phyloP scores from a whole-genome alignment of 2,888 invertebrate genomes.

The Pollenia angustigena region DNA sequence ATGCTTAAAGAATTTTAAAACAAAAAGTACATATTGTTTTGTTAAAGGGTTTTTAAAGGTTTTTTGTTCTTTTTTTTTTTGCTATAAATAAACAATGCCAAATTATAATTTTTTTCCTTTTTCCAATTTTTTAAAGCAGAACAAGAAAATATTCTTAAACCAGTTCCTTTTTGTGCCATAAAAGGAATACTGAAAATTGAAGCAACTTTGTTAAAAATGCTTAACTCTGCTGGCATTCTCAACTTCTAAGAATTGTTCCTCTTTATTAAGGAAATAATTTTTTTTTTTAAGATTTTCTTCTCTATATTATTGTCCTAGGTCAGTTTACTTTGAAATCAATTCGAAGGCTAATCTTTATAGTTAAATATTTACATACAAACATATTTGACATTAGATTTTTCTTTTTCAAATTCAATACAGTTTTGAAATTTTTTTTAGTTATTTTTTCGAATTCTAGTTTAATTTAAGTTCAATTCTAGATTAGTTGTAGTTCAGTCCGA shows the following conservation, averaged over 20 bases:
- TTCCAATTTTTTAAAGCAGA: background rate
- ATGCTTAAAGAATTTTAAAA: conserved; percentile 41
- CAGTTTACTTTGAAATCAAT: conserved; percentile 6
- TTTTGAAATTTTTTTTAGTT: no score
- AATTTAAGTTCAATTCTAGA: no score
- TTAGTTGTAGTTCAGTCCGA: no score
- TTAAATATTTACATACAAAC: background rate
- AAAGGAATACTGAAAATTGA: conserved; percentile 47
- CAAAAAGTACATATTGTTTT: conserved; percentile 17
- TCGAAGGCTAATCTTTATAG: background rate
- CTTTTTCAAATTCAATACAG: no score
- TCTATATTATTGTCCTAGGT: conserved; percentile 17
- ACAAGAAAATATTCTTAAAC: conserved; percentile 51
- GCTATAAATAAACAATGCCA: conserved; percentile 52
- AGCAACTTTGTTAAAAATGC: conserved; percentile 1
- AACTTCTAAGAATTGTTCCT: background rate
- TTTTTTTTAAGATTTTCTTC: conserved; percentile 7
- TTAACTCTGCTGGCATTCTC: conserved; percentile 1
- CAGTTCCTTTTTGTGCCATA: conserved; percentile 50
- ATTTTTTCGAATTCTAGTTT: no score
- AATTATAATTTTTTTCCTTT: conserved; percentile 20
- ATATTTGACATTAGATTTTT: no score
- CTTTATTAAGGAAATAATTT: background rate
- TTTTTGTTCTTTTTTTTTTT: conserved; percentile 13
- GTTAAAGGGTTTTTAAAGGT: conserved; percentile 32